A percentile compares a stretch with the other conserved stretches of the same genome.
Evolutionary conservation across 1,140 invertebrate species (phyloP).

Genomic region (Halesus radiatus): DNA sequence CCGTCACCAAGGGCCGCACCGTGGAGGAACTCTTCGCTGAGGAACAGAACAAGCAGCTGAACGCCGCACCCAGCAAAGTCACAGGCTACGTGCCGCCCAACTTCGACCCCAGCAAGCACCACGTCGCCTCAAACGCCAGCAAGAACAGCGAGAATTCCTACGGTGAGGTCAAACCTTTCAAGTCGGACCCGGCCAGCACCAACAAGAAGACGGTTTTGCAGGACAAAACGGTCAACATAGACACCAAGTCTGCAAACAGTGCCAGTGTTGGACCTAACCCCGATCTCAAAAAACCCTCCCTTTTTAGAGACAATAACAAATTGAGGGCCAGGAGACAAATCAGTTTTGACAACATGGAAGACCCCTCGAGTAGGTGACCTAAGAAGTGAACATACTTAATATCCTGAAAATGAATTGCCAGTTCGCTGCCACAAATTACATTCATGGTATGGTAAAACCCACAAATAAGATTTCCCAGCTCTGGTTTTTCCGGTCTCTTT

Average conservation of each 20-base stretch:
- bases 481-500: too few relatives aligned
- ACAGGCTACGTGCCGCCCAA: constrained; percentile 65
- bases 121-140: constrained; percentile 58
- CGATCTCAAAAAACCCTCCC: constrained; percentile 58
- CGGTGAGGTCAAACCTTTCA: constrained; percentile 54
- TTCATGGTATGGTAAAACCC: too few relatives aligned
- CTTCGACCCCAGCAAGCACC: constrained; percentile 61
- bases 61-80: constrained; percentile 60
- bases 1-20: constrained; percentile 74
- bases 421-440: too few relatives aligned
- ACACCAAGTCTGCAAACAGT: constrained; percentile 63
- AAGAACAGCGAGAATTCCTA: constrained; percentile 67
- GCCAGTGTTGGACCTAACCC: constrained; percentile 62
- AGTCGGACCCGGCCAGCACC: constrained; percentile 61
- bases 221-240: constrained; percentile 68
- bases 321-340: constrained; percentile 67
- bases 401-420: too few relatives aligned
- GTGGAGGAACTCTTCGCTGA: constrained; percentile 72
- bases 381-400: background rate
- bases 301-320: constrained; percentile 65
- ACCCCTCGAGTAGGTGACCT: constrained; percentile 66
- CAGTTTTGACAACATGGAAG: constrained; percentile 66
- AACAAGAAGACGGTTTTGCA: constrained; percentile 66
- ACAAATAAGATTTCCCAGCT: too few relatives aligned
- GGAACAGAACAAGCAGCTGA: constrained; percentile 62